These are phyloP conservation scores for Amphibalanus amphitrite DNA, from an alignment of 1,140 invertebrate genomes.

Conservation along the genomic window DNA sequence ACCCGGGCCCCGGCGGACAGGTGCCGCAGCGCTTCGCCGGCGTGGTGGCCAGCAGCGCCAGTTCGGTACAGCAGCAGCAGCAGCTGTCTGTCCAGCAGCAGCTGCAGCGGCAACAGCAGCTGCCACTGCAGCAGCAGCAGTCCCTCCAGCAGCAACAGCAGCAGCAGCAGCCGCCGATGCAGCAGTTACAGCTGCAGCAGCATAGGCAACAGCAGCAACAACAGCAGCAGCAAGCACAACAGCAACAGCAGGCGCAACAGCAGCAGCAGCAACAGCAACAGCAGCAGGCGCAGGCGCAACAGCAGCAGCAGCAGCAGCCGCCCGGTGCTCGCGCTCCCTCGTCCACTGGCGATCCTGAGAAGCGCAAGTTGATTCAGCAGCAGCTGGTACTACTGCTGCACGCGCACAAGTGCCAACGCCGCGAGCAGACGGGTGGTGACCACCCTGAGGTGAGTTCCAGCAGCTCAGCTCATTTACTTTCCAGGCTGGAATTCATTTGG, in stretches of 20 bases:
- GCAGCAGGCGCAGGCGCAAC: slow-evolving; percentile 20
- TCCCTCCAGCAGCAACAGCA: neutral
- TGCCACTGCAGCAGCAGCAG: neutral
- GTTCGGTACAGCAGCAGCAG: neutral
- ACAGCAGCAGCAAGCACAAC: slow-evolving; percentile 14
- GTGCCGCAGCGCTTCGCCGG: too few species aligned
- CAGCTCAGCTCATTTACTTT: too few species aligned
- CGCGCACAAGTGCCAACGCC: slow-evolving; percentile 93
- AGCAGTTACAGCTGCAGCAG: slow-evolving; percentile 15
- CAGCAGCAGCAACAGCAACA: slow-evolving; percentile 23
- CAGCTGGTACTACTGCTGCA: slow-evolving; percentile 91
- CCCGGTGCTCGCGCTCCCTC: slow-evolving; percentile 16
- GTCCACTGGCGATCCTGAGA: slow-evolving; percentile 73
- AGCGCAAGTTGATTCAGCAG: slow-evolving; percentile 96
- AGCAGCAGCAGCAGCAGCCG: slow-evolving; percentile 17
- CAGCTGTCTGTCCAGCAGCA: neutral
- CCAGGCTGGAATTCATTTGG: too few species aligned
- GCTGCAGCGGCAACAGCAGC: neutral
- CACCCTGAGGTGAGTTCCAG: slow-evolving; percentile 19
- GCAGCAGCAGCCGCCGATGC: neutral
- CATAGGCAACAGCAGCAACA: slow-evolving; percentile 18
- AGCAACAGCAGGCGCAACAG: slow-evolving; percentile 8
- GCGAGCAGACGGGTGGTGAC: slow-evolving; percentile 34
- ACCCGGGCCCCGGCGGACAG: neutral
- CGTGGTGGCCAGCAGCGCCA: too few species aligned